Base-by-base conservation (phyloP, 2,888 invertebrate species). In the Archips xylosteana region DNA sequence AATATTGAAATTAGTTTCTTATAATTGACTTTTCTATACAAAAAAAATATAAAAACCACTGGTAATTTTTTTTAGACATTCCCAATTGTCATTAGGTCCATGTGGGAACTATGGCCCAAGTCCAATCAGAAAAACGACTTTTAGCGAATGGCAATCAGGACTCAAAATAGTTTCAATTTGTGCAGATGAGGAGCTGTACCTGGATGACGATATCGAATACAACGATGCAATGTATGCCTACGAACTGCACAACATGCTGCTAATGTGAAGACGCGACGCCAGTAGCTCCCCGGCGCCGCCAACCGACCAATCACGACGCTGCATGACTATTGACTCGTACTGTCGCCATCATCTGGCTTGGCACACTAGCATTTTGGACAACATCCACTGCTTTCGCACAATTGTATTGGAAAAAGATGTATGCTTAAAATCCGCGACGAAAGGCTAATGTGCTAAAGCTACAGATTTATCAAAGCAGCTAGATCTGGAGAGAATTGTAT, bases 131-230 rank as follows among this genome's bases (percentile, higher is more conserved):
- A 23, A 23, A 23, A 1, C 23, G 23, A 1, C 23, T 23, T 23
- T 23, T 23, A 23, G 23, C 23, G 23, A 23, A 23, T 23, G 23
- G 23, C 23, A 23, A 23, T 23, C 23, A 23, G 23, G 23, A 23
- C 23, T 23, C 10, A 45, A 12, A 12, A 12, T 12, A 12, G 12
- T 12, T 49, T 47, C 47, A 0, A 47, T 57, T 60, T 12, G 5
- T 47, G 61, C 79, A 89, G 92, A 90, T 70, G 91, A 92, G 47
- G 91, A 90, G 45, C 63, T 86, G 54, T 89, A 85, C 67, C 74
- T 89, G 75, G 90, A 89, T 10, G 88, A 90, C 4, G 90, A 89
- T 4, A 75, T 88, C 42, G 87, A 89, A 9, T 87, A 91, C 32
- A 84, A 84, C 67, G 88, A 89, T 13, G 84, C 78, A 8, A 67